Evolutionary conservation across 2,113 vertebrate species (phyloP).

Genomic region (Elgaria multicarinata): DNA sequence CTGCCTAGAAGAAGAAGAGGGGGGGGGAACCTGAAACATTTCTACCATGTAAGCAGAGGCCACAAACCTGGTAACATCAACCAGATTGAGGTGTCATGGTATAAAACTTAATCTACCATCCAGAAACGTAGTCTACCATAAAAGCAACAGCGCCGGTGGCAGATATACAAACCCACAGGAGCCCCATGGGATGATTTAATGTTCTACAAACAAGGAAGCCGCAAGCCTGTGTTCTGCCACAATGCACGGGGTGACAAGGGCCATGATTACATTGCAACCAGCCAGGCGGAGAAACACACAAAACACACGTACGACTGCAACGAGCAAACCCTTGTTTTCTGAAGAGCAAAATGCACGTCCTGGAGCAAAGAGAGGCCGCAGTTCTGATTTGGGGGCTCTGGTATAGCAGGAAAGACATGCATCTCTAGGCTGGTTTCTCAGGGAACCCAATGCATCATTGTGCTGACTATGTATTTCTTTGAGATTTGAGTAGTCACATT

Average conservation of each 20-base stretch:
- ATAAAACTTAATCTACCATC: constrained; percentile 52
- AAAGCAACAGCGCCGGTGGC: constrained; percentile 23
- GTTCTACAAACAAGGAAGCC: constrained; percentile 45
- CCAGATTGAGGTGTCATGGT: constrained; percentile 3
- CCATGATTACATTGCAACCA: constrained; percentile 23
- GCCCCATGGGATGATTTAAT: constrained; percentile 49
- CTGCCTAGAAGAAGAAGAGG: neutral
- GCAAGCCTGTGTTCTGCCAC: neutral
- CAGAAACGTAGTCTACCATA: constrained; percentile 35
- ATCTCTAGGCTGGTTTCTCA: neutral
- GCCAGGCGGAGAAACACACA: constrained; percentile 24
- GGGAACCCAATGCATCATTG: neutral
- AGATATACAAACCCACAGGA: constrained; percentile 26
- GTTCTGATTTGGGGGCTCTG: neutral
- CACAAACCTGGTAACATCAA: neutral
- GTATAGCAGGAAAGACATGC: neutral
- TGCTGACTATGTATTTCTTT: neutral
- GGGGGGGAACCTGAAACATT: neutral
- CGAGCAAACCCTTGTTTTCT: constrained; percentile 13
- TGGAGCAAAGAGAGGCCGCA: neutral
- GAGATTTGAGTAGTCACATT: neutral
- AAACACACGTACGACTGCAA: neutral
- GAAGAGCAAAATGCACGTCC: neutral
- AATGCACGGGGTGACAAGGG: constrained; percentile 27
- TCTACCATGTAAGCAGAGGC: neutral